Evolutionary conservation across 2,797 vertebrate genomes (phyloP).

Genomic region (Cuculus canorus): DNA sequence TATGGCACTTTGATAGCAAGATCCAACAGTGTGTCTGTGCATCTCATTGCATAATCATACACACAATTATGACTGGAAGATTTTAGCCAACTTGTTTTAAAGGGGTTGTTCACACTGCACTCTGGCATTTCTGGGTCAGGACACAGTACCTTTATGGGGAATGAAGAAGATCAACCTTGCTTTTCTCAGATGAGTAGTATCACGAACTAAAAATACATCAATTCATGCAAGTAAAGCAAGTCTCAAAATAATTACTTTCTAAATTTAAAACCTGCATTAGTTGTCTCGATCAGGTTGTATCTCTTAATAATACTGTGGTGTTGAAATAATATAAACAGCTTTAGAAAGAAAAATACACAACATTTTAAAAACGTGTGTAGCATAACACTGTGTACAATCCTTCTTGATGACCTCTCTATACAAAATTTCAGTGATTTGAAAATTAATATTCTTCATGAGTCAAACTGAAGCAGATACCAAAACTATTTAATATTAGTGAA

Average conservation of each 20-base stretch:
- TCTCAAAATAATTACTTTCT: neutral
- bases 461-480: slow-evolving; percentile 69
- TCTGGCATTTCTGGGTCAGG: neutral
- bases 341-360: neutral
- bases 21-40: neutral
- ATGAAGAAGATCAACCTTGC: neutral
- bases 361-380: neutral
- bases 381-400: neutral
- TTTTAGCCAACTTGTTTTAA: neutral
- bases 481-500: slow-evolving; percentile 75
- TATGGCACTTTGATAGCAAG: neutral
- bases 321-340: neutral
- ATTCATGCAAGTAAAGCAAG: neutral
- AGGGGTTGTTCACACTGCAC: neutral
- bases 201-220: neutral
- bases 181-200: neutral
- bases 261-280: neutral
- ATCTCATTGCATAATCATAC: neutral
- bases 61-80: neutral
- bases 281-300: neutral
- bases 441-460: slow-evolving; percentile 68
- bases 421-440: slow-evolving; percentile 63
- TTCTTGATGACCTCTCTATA: neutral
- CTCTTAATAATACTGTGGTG: neutral
- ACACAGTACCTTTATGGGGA: neutral